Evolutionary conservation across 2,888 invertebrate genomes (phyloP).

Genomic region (Apomyelois bistriatella): DNA sequence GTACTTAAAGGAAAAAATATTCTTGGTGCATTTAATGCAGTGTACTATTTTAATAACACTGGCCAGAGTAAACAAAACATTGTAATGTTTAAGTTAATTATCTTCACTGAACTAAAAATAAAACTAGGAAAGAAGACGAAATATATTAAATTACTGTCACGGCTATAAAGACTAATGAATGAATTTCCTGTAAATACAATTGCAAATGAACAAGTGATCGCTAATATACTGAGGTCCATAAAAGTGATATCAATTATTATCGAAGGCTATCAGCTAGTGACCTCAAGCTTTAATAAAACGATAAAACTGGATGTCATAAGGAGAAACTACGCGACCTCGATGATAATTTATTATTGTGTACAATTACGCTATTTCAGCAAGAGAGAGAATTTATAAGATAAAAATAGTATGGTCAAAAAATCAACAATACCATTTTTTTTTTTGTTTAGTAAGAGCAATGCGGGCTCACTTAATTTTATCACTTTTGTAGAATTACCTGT

Average conservation of each 20-base stretch:
- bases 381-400: background rate
- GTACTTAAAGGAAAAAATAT: slow-evolving; percentile 46
- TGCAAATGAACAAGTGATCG: background rate
- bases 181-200: background rate
- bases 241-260: slow-evolving; percentile 14
- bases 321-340: slow-evolving; percentile 37
- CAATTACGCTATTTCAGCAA: background rate
- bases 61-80: slow-evolving; percentile 30
- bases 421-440: background rate
- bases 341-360: background rate
- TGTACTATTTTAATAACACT: slow-evolving; percentile 29
- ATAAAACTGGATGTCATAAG: slow-evolving; percentile 26
- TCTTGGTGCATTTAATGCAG: slow-evolving; percentile 35
- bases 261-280: slow-evolving; percentile 48
- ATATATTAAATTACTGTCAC: background rate
- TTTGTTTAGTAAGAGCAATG: too few species aligned
- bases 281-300: slow-evolving; percentile 39
- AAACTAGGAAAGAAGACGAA: background rate
- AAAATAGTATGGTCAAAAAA: background rate
- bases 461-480: too few species aligned
- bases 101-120: background rate
- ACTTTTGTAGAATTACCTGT: too few species aligned
- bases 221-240: background rate
- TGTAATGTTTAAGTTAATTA: slow-evolving; percentile 38
- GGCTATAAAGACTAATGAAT: background rate